Evolutionary conservation across 1,140 invertebrate species (phyloP).

Genomic region (Chironomus tepperi): DNA sequence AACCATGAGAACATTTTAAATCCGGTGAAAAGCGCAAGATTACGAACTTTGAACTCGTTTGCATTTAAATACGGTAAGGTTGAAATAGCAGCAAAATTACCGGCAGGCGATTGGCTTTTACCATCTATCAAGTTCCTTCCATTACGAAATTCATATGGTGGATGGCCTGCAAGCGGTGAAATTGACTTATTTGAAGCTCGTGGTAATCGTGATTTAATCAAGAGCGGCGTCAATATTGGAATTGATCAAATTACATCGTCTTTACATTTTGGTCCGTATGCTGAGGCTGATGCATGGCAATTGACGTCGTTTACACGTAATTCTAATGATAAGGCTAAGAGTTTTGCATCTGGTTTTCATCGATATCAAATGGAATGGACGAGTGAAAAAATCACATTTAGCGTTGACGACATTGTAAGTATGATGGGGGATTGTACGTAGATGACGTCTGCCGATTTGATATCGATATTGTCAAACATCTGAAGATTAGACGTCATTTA

Average conservation of each 20-base stretch:
- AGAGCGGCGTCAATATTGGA: conserved; percentile 47
- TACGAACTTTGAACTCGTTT: conserved; percentile 45
- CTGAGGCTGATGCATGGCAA: conserved; percentile 44
- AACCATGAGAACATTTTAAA: conserved; percentile 33
- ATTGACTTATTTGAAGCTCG: conserved; percentile 49
- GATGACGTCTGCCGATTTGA: too few species aligned
- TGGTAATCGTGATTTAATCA: conserved; percentile 45
- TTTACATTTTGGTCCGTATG: conserved; percentile 54
- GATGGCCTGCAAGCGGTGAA: conserved; percentile 48
- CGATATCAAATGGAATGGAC: conserved; percentile 45
- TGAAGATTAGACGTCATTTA: too few species aligned
- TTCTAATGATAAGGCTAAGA: conserved; percentile 36
- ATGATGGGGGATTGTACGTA: too few species aligned
- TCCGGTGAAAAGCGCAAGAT: conserved; percentile 45
- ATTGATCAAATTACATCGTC: conserved; percentile 48
- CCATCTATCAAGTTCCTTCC: conserved; percentile 52
- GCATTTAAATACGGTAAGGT: conserved; percentile 50
- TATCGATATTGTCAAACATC: too few species aligned
- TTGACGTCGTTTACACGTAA: conserved; percentile 35
- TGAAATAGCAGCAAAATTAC: conserved; percentile 54
- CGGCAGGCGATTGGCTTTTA: conserved; percentile 58
- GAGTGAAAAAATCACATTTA: conserved; percentile 42
- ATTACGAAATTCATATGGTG: conserved; percentile 45
- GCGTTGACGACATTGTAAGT: conserved; percentile 39
- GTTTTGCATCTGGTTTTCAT: conserved; percentile 43